These are phyloP conservation scores for Drosophila ogumai DNA, from an alignment of 1,140 invertebrate genomes.

Conservation along the genomic window DNA sequence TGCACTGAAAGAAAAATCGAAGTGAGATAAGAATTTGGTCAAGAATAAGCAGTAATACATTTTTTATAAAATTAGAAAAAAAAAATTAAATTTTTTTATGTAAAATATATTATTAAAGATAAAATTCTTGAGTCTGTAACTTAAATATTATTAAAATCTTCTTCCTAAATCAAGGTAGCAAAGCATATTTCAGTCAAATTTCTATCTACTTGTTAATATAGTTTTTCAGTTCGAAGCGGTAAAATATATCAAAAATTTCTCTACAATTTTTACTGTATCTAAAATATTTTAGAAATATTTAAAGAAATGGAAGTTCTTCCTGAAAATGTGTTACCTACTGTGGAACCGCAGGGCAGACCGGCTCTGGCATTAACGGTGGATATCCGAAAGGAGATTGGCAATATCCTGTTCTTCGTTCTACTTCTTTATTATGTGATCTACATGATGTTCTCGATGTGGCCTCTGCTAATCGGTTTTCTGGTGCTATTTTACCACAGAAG, in stretches of 20 bases:
- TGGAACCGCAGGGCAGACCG: too few species aligned
- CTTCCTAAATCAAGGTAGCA: not conserved
- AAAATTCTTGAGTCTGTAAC: too few species aligned
- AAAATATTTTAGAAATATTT: not conserved
- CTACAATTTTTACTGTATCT: not conserved
- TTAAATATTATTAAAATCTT: not conserved
- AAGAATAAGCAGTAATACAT: not conserved
- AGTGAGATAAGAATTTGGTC: fast-evolving
- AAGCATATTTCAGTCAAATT: not conserved
- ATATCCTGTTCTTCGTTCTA: not conserved
- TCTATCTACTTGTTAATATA: not conserved
- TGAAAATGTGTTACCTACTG: not conserved
- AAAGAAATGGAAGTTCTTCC: not conserved
- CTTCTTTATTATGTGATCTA: not conserved
- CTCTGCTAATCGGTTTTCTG: not conserved
- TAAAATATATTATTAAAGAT: too few species aligned
- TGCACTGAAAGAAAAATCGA: not conserved
- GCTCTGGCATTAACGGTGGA: too few species aligned
- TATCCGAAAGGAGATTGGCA: not conserved
- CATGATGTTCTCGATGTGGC: not conserved
- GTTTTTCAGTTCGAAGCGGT: not conserved
- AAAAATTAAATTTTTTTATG: too few species aligned
- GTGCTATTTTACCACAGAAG: not conserved
- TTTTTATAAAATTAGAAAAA: not conserved
- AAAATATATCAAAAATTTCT: not conserved